Evolutionary conservation across 2,113 vertebrate species (phyloP), one percentile per base, ranked within the genome.

Genomic region (Dinomys branickii): DNA sequence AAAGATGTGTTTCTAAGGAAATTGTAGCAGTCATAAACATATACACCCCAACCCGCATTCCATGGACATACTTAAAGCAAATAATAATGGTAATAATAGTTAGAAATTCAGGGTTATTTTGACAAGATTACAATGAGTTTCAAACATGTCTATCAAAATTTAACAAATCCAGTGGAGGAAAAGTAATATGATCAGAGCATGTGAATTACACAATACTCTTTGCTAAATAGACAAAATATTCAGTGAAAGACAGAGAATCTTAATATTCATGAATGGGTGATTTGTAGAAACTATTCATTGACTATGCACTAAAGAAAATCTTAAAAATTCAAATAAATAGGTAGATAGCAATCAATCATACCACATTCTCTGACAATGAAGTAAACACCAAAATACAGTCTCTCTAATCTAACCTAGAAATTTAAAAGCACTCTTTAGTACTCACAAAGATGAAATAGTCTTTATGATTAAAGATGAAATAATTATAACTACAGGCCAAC

Each of bases 401-500:
- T 19, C 17, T 50, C 2, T 63, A 77, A 63, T 47, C 20, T 63
- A 96, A 81, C 47, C 58, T 69, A 69, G 63, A 82, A 89, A 94
- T 35, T 59, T 94, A 73, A 94, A 88, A 81, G 7, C 8, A 85
- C 30, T 88, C 69, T 69, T 38, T 93, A 86, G 7, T 50, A 80
- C 10, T 88, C 69, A 59, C 28, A 71, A 80, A 20, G 19, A 9
- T 14, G 4, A 78, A 86, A 22, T 63, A 3, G 16, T 81, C 75
- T 88, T 94, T 58, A 47, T 35, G 91, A 88, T 80, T 50, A 41
- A 93, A 96, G n/a, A 83, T 69, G 11, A 86, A 92, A 87, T 73
- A 89, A 80, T 82, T 24, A 52, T 1, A 71, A 7, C 28, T 69
- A 65, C 5, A 73, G 52, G 35, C 59, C 75, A 56, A 77, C n/a